Conservation (phyloP, 1,140 invertebrate genomes). For the Drosophila quadrilineata region DNA sequence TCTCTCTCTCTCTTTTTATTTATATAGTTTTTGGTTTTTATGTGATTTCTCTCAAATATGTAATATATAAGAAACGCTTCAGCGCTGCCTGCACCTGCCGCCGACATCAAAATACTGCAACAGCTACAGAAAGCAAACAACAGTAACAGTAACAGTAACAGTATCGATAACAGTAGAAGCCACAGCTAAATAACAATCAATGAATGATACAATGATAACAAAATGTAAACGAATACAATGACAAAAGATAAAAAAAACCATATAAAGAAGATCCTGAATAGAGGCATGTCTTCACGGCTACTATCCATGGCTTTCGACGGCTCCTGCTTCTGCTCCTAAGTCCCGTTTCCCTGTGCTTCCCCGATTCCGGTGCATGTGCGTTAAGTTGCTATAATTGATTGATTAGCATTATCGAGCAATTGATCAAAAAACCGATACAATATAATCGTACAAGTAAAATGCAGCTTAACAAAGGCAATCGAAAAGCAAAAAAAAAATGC, state of each 20-base stretch:
- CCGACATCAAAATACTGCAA: constrained; percentile 43
- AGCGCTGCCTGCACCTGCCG: constrained; percentile 45
- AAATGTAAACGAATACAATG: constrained; percentile 31
- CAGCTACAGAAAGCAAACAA: constrained; percentile 35
- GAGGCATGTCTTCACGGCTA: constrained; percentile 25
- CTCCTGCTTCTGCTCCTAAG: constrained; percentile 77
- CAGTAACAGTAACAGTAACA: constrained; percentile 21
- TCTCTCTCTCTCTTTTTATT: neutral
- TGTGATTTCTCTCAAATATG: constrained; percentile 24
- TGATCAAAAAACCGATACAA: constrained; percentile 38
- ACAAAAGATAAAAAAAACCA: constrained; percentile 7
- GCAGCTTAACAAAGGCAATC: constrained; percentile 43
- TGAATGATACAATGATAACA: too few species aligned
- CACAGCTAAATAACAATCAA: constrained; percentile 13
- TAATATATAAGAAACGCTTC: constrained; percentile 43
- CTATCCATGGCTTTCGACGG: constrained; percentile 63
- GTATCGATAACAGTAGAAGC: constrained; percentile 14
- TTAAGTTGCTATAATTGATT: constrained; percentile 68
- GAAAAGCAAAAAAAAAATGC: constrained; percentile 30
- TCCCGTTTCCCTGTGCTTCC: constrained; percentile 78
- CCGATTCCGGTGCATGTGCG: constrained; percentile 77
- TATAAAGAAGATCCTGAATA: constrained; percentile 14
- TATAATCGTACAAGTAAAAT: constrained; percentile 59
- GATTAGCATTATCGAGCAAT: constrained; percentile 45
- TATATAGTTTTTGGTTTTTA: constrained; percentile 10